Percentiles rank a stretch among this genome's conserved stretches.
Conservation (phyloP, 2,888 invertebrate species). For the Ypsolopha scabrella region DNA sequence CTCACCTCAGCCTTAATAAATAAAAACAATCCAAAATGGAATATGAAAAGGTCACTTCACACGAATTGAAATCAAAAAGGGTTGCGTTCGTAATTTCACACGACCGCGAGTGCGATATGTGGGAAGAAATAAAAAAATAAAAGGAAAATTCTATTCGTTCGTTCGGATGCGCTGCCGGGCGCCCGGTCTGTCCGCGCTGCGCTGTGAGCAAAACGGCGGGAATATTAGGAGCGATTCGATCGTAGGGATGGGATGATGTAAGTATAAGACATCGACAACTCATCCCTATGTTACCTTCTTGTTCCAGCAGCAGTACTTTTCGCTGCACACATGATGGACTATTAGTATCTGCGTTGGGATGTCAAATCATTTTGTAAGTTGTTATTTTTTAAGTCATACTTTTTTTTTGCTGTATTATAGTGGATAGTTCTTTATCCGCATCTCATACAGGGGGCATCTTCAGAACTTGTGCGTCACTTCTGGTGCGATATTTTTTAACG, state of each 20-base stretch:
- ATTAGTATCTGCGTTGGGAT: too few relatives aligned
- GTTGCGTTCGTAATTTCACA: constrained; percentile 29
- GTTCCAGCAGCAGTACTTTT: too few relatives aligned
- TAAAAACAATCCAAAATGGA: constrained; percentile 1
- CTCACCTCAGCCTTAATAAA: background rate
- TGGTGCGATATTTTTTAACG: too few relatives aligned
- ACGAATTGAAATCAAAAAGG: background rate
- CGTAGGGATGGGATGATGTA: background rate
- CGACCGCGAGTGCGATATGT: constrained; percentile 37
- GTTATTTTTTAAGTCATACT: too few relatives aligned
- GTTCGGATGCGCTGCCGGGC: constrained; percentile 62
- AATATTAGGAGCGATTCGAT: constrained; percentile 5
- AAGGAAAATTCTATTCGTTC: constrained; percentile 43
- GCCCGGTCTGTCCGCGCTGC: constrained; percentile 48
- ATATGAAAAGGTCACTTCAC: background rate
- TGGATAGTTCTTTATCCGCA: too few relatives aligned
- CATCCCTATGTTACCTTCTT: background rate
- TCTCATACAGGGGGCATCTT: too few relatives aligned
- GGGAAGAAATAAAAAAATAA: constrained; percentile 7
- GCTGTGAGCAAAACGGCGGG: constrained; percentile 25
- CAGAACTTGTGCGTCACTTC: too few relatives aligned
- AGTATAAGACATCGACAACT: background rate
- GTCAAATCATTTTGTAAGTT: too few relatives aligned
- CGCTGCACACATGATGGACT: too few relatives aligned
- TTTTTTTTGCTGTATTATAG: too few relatives aligned